A percentile compares a stretch with the other conserved stretches of the same genome.
Evolutionary conservation across 2,797 vertebrate genomes (phyloP).

Genomic region (Acridotheres tristis): DNA sequence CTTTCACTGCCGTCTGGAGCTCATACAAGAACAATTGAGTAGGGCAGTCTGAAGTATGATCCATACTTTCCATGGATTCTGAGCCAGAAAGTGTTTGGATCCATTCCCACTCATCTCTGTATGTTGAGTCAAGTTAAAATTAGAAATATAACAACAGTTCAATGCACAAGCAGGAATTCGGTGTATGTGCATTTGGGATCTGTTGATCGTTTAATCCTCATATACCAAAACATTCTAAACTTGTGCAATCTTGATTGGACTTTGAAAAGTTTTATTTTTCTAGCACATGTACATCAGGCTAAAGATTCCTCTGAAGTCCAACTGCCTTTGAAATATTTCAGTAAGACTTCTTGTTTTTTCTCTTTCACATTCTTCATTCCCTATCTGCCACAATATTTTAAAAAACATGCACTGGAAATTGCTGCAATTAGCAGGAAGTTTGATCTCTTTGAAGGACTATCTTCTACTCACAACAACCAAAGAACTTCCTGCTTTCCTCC

Average conservation of each 20-base stretch:
- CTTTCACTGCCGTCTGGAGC: conserved; percentile 91
- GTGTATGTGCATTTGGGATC: conserved; percentile 62
- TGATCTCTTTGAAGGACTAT: conserved; percentile 46
- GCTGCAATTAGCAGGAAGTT: conserved; percentile 46
- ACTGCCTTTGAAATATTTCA: conserved; percentile 59
- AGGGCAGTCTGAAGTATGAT: conserved; percentile 81
- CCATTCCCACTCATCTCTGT: conserved; percentile 98
- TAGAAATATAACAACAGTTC: conserved; percentile 81
- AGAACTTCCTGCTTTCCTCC: conserved; percentile 36
- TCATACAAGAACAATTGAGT: conserved; percentile 88
- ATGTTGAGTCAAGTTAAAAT: conserved; percentile 81
- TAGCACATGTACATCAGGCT: conserved; percentile 4
- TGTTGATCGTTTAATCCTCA: conserved; percentile 64
- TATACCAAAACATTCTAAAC: conserved; percentile 58
- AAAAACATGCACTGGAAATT: conserved; percentile 17
- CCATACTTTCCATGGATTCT: conserved; percentile 82
- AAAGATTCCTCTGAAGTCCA: conserved; percentile 31
- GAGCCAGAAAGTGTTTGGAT: conserved; percentile 88
- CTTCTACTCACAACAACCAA: conserved; percentile 36
- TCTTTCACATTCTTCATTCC: conserved; percentile 21
- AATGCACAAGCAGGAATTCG: conserved; percentile 71
- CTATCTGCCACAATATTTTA: conserved; percentile 18
- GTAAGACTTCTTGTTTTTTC: conserved; percentile 40
- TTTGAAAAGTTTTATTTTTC: conserved; percentile 47
- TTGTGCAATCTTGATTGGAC: conserved; percentile 33